These are phyloP conservation scores for Fopius arisanus DNA, from an alignment of 1,140 invertebrate species.

Conservation along the genomic window DNA sequence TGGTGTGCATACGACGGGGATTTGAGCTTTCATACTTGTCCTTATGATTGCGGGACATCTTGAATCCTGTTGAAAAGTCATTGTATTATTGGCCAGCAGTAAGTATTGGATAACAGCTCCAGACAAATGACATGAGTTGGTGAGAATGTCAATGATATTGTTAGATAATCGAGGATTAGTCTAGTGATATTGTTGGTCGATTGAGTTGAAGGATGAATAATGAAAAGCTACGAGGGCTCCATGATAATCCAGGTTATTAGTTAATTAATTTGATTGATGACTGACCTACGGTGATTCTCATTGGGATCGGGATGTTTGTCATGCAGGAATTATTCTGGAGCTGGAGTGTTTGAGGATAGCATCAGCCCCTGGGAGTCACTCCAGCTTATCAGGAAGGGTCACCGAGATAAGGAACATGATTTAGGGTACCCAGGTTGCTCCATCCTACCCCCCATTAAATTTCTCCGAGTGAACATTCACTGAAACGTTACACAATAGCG, in stretches of 20 bases:
- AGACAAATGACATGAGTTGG: neutral
- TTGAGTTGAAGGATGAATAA: neutral
- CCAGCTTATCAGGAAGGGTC: neutral
- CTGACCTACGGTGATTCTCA: neutral
- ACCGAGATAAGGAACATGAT: conserved; percentile 1
- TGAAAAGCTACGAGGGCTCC: no score
- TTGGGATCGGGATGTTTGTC: neutral
- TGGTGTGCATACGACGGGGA: conserved; percentile 81
- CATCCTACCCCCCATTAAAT: neutral
- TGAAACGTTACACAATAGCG: neutral
- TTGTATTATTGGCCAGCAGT: conserved; percentile 22
- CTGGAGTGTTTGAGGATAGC: neutral
- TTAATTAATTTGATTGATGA: neutral
- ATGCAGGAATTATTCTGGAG: neutral
- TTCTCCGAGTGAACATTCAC: conserved; percentile 25
- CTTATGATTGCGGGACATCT: conserved; percentile 72
- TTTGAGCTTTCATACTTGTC: conserved; percentile 78
- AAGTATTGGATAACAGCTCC: neutral
- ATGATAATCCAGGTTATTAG: no score
- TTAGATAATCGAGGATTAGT: no score
- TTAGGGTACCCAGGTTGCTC: neutral
- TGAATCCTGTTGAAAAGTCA: conserved; percentile 62
- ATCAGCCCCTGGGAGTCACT: conserved; percentile 2
- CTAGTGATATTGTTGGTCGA: no score
- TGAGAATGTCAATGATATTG: neutral